These are phyloP conservation scores for Clamator glandarius DNA, from an alignment of 2,797 vertebrate species.

Conservation along the genomic window DNA sequence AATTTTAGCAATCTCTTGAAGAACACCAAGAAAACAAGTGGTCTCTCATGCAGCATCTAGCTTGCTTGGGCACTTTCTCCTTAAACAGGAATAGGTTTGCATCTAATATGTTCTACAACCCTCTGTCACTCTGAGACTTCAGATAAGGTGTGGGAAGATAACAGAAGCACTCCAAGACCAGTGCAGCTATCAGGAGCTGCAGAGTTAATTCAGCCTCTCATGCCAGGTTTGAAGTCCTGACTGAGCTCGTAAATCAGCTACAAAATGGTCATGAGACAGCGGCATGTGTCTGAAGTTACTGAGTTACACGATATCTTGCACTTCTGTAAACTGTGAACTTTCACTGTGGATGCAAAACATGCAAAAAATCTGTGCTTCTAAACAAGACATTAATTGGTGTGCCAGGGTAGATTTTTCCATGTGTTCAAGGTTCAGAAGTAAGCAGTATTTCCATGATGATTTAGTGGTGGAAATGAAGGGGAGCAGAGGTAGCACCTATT, in stretches of 20 bases:
- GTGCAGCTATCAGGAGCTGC: neutral
- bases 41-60: neutral
- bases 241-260: conserved; percentile 25
- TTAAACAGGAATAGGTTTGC: neutral
- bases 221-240: neutral
- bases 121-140: neutral
- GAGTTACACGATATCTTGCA: neutral
- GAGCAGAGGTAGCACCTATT: neutral
- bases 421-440: neutral
- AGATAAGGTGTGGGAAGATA: neutral
- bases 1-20: neutral
- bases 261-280: neutral
- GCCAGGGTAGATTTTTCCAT: neutral
- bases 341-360: neutral
- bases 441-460: neutral
- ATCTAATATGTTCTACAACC: neutral
- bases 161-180: neutral
- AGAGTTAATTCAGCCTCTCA: neutral
- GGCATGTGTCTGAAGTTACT: neutral
- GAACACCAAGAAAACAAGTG: neutral
- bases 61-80: neutral
- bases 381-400: neutral
- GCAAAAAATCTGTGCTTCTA: neutral
- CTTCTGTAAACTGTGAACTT: neutral
- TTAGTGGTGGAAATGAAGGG: neutral